Percentiles rank a stretch among this genome's conserved stretches.
Evolutionary conservation across 2,113 vertebrate genomes (phyloP).

Genomic region (Numida meleagris): DNA sequence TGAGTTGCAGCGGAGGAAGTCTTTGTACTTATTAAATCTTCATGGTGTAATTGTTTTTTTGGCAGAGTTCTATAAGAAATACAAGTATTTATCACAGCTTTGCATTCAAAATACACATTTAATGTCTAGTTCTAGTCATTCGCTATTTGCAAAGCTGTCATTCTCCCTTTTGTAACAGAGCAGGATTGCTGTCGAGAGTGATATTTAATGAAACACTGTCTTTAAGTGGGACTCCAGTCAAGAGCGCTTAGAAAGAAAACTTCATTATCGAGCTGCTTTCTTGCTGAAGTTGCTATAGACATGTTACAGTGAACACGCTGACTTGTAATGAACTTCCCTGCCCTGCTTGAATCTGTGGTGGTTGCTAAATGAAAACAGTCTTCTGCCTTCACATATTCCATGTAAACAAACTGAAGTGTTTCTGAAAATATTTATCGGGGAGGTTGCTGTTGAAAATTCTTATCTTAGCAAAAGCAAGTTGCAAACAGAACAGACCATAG

Average conservation of each 20-base stretch:
- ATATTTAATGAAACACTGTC: not conserved
- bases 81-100: not conserved
- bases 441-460: not conserved
- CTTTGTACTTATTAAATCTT: not conserved
- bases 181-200: not conserved
- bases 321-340: not conserved
- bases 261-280: not conserved
- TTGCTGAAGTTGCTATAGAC: not conserved
- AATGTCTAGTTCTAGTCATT: not conserved
- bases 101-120: not conserved
- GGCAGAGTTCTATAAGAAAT: not conserved
- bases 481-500: not conserved
- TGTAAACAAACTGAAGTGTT: slow-evolving; percentile 44
- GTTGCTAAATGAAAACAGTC: not conserved
- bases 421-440: slow-evolving; percentile 20
- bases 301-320: not conserved
- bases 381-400: not conserved
- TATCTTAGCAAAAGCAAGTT: not conserved
- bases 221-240: not conserved
- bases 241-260: not conserved
- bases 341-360: slow-evolving; percentile 40
- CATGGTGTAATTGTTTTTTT: not conserved
- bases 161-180: not conserved
- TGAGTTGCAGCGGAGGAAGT: not conserved
- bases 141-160: not conserved